Evolutionary conservation across 2,888 invertebrate species (phyloP), one percentile per base, ranked within the genome.

Genomic region (Eilema sororculum): DNA sequence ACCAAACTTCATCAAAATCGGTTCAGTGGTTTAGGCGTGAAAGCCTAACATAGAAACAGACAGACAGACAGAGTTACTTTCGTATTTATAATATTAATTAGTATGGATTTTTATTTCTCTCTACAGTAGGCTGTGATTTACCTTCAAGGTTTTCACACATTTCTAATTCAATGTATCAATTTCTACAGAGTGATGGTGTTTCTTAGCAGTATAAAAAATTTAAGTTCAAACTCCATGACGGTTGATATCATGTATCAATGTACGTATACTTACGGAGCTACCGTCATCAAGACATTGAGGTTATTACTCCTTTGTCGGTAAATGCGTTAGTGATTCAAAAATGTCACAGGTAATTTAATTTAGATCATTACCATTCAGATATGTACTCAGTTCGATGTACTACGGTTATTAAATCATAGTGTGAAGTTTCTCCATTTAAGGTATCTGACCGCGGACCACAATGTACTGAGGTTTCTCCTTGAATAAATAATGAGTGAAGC

Each of bases 401-500:
- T 65, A 46, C 71, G 80, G 71, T 84, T 83, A 87, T 86, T 87
- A 85, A 89, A 87, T 86, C 86, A 82, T 84, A 84, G 86, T 86
- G 87, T 85, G 84, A 86, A 90, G 86, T 87, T 87, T 80, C 82
- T 76, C 78, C 75, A 76, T 84, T 80, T 86, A 86, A 81, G 84
- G 82, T 81, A 79, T 83, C 84, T 59, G 59, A 69, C 72, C 68
- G 66, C 68, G n/a, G 83, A 80, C 86, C 86, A 81, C 87, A 85
- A 84, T 85, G 82, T 82, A 83, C 85, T 82, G 85, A 82, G 87
- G 86, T 89, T 89, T 86, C 86, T 85, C 78, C 69, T 80, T 90
- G 89, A 91, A 91, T 91, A 90, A 89, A 85, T 90, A 88, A 90
- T 86, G 83, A 86, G 83, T 70, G 78, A 74, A 80, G 78, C 77